These are phyloP conservation scores for Riparia riparia DNA, from an alignment of 2,113 vertebrate species.

Conservation along the genomic window DNA sequence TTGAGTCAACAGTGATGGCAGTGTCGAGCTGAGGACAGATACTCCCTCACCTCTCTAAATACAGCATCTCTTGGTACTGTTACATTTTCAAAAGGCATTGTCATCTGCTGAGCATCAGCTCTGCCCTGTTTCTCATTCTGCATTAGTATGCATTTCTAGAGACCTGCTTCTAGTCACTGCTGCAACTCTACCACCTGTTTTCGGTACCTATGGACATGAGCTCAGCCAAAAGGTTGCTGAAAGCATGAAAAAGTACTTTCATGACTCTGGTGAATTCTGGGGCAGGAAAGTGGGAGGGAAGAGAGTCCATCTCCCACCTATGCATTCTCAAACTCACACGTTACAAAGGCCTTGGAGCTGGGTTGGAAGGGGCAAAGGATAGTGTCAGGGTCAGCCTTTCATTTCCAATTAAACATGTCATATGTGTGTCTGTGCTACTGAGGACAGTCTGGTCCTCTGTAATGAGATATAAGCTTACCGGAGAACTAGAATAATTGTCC, in stretches of 20 bases:
- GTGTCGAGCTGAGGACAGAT: background rate
- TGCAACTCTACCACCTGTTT: background rate
- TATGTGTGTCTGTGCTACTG: background rate
- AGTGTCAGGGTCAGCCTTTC: background rate
- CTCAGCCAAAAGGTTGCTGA: background rate
- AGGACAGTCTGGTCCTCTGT: background rate
- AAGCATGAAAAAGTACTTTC: background rate
- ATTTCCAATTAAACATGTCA: background rate
- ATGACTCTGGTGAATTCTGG: background rate
- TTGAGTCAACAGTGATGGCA: background rate
- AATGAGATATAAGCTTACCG: background rate
- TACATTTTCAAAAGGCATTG: background rate
- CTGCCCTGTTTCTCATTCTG: background rate
- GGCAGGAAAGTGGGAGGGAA: background rate
- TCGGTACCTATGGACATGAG: background rate
- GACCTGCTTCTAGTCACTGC: background rate
- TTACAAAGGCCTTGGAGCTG: fast-evolving
- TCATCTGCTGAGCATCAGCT: background rate
- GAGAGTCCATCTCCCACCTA: background rate
- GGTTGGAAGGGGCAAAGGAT: background rate
- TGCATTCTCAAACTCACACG: background rate
- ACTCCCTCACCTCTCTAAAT: background rate
- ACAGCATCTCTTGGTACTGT: background rate
- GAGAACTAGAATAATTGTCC: constrained; percentile 5
- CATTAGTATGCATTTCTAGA: background rate